These are phyloP conservation scores for Eupithecia insigniata DNA, from an alignment of 2,888 invertebrate species.

Conservation along the genomic window DNA sequence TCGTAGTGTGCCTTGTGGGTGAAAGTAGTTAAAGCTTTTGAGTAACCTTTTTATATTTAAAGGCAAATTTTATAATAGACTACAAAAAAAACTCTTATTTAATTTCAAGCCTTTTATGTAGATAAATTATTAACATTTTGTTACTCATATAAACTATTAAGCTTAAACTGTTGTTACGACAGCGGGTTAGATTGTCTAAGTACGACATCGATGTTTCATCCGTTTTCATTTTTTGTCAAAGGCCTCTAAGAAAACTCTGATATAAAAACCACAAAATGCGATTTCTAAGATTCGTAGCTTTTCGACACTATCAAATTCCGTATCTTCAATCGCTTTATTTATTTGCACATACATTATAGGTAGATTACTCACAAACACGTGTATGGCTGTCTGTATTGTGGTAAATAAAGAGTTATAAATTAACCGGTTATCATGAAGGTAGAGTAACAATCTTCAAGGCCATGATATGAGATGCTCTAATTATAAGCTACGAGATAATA, in stretches of 20 bases:
- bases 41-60: too few species aligned
- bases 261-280: background rate
- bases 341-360: background rate
- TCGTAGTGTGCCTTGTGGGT: too few species aligned
- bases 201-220: too few species aligned
- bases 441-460: slow-evolving; percentile 29
- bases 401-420: slow-evolving; percentile 29
- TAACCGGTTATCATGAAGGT: slow-evolving; percentile 31
- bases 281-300: background rate
- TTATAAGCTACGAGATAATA: background rate
- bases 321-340: slow-evolving; percentile 14
- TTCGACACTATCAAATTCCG: background rate
- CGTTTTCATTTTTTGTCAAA: too few species aligned
- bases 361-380: slow-evolving; percentile 33
- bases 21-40: background rate
- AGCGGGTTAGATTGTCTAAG: too few species aligned
- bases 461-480: slow-evolving; percentile 22
- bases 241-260: too few species aligned
- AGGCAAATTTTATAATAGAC: too few species aligned
- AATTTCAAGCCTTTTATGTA: too few species aligned
- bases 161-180: too few species aligned
- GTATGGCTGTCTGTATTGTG: slow-evolving; percentile 23
- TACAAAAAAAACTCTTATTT: too few species aligned
- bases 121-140: too few species aligned
- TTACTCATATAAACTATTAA: too few species aligned